Conservation (phyloP, 2,113 vertebrate species). For the Oceanodroma tethys region DNA sequence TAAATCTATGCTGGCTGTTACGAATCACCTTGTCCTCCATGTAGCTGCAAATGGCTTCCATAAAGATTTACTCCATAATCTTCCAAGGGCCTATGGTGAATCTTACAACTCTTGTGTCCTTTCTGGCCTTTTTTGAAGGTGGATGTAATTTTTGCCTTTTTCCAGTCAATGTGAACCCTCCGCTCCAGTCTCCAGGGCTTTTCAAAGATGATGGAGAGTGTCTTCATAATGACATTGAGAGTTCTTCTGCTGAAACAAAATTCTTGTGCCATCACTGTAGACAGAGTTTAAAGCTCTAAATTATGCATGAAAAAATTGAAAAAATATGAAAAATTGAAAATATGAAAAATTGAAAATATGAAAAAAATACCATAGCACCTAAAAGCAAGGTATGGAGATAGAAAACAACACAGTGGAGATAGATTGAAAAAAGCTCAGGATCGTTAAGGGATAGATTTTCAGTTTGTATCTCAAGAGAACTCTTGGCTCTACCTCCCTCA, state of each 20-base stretch:
- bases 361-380: neutral
- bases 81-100: neutral
- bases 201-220: neutral
- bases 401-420: neutral
- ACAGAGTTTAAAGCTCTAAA: neutral
- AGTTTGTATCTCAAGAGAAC: neutral
- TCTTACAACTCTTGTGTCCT: neutral
- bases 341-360: no score
- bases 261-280: neutral
- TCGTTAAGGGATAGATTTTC: neutral
- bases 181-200: neutral
- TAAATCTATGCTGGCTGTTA: neutral
- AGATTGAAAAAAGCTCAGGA: neutral
- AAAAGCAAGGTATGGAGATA: neutral
- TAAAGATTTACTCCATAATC: neutral
- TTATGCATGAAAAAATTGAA: neutral
- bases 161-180: neutral
- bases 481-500: neutral
- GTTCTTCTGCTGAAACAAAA: neutral
- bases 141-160: neutral
- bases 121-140: neutral
- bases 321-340: no score
- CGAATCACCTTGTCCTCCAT: neutral
- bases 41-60: neutral
- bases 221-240: neutral